Evolutionary conservation across 2,797 vertebrate genomes (phyloP).

Genomic region (Lycodopsis pacificus): DNA sequence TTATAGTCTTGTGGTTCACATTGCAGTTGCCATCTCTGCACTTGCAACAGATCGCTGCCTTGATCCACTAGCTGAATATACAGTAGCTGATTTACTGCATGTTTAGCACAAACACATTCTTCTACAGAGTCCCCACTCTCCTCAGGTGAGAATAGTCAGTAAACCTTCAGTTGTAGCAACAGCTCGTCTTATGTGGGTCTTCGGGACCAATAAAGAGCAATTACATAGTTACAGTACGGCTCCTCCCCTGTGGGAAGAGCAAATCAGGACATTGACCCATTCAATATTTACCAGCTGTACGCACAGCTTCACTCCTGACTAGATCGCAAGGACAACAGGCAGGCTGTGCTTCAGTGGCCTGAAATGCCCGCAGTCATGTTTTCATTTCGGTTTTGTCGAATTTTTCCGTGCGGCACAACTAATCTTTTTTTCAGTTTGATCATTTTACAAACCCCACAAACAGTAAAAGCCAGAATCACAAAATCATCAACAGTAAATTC

Average conservation of each 20-base stretch:
- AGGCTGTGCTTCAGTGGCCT: constrained; percentile 32
- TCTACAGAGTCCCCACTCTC: not conserved
- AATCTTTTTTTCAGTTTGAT: not conserved
- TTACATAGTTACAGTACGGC: constrained; percentile 40
- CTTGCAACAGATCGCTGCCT: not conserved
- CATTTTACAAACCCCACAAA: not conserved
- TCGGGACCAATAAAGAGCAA: constrained; percentile 25
- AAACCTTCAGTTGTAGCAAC: constrained; percentile 22
- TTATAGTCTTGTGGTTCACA: not conserved
- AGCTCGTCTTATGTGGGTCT: constrained; percentile 30
- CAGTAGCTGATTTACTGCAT: not conserved
- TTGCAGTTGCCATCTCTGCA: not conserved
- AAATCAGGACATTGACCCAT: constrained; percentile 59
- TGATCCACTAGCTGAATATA: not conserved
- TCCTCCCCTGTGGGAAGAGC: constrained; percentile 51
- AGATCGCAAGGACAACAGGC: constrained; percentile 47
- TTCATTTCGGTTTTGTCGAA: not conserved
- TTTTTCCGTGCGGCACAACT: not conserved
- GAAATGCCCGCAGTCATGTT: constrained; percentile 29
- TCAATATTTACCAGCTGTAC: constrained; percentile 69
- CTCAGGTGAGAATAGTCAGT: constrained; percentile 13
- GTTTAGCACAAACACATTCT: constrained; percentile 6
- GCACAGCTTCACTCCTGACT: constrained; percentile 56
- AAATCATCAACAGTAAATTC: not conserved
- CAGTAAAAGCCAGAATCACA: not conserved